Evolutionary conservation across 2,797 vertebrate species (phyloP).

Genomic region (Avahi laniger): DNA sequence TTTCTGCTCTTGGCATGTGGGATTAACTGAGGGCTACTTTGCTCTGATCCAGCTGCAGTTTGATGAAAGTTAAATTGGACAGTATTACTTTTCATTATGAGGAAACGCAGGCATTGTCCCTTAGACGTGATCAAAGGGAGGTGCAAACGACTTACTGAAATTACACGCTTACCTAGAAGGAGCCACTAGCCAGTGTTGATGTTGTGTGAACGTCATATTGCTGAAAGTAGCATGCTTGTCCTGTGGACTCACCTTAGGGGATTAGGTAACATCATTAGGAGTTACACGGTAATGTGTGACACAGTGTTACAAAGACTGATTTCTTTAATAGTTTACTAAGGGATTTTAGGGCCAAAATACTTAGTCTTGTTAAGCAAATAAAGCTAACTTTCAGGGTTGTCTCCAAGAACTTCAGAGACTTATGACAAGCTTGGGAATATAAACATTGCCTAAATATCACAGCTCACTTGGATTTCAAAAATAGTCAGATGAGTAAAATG

Average conservation of each 20-base stretch:
- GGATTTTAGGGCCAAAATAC: slow-evolving; percentile 69
- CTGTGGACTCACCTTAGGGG: not conserved
- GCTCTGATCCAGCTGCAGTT: slow-evolving; percentile 17
- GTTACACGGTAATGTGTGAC: not conserved
- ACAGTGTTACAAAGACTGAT: slow-evolving; percentile 36
- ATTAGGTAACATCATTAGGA: slow-evolving; percentile 37
- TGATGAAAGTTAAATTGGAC: slow-evolving; percentile 55
- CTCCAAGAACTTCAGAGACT: slow-evolving; percentile 56
- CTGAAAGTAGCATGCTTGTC: slow-evolving; percentile 17
- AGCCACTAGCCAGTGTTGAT: slow-evolving; percentile 1
- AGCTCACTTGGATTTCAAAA: slow-evolving; percentile 1
- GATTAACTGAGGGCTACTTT: slow-evolving; percentile 13
- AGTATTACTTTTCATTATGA: slow-evolving; percentile 52
- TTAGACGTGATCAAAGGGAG: slow-evolving; percentile 12
- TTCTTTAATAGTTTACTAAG: slow-evolving; percentile 62
- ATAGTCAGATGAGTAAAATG: not conserved
- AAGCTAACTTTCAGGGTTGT: slow-evolving; percentile 69
- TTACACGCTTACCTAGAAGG: slow-evolving; percentile 44
- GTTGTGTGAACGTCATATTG: not conserved
- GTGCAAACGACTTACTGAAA: slow-evolving; percentile 57
- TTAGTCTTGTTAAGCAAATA: slow-evolving; percentile 68
- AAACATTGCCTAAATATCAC: not conserved
- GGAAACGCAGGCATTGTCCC: slow-evolving; percentile 24
- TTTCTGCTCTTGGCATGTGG: not conserved
- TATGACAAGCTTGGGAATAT: not conserved